phyloP scores from a whole-genome alignment of 2,888 invertebrate genomes.

The Drosophila neotestacea region DNA sequence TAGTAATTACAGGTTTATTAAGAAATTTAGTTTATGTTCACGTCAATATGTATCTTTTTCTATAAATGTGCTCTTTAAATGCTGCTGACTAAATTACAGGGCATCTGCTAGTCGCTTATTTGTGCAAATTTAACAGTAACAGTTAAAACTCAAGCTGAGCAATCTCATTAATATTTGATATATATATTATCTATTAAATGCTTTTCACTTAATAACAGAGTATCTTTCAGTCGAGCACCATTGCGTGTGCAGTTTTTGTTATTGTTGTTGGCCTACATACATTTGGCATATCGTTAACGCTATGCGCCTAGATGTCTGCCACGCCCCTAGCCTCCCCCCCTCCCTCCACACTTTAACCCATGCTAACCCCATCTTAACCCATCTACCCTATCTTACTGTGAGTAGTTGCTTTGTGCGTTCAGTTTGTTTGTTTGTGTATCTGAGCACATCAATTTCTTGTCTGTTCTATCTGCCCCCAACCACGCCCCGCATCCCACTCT shows the following conservation, averaged over 20 bases:
- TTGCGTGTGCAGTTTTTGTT: background rate
- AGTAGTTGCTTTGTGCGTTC: constrained; percentile 25
- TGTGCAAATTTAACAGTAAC: too few species aligned
- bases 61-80: background rate
- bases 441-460: constrained; percentile 57
- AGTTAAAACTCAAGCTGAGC: too few species aligned
- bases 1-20: too few species aligned
- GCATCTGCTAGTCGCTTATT: background rate
- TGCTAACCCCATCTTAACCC: constrained; percentile 7
- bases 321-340: constrained; percentile 8
- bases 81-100: background rate
- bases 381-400: constrained; percentile 15
- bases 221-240: background rate
- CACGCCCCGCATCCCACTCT: background rate
- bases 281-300: constrained; percentile 58
- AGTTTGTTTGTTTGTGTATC: constrained; percentile 41
- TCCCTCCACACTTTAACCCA: constrained; percentile 29
- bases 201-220: background rate
- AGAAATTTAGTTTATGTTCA: too few species aligned
- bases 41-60: too few species aligned
- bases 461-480: constrained; percentile 9
- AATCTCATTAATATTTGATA: too few species aligned
- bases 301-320: constrained; percentile 52
- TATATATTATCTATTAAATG: too few species aligned
- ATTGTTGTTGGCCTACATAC: constrained; percentile 55